These are phyloP conservation scores for Mesocentrotus franciscanus DNA, from an alignment of 53 echinoderm and acorn worm genomes.

Conservation along the genomic window DNA sequence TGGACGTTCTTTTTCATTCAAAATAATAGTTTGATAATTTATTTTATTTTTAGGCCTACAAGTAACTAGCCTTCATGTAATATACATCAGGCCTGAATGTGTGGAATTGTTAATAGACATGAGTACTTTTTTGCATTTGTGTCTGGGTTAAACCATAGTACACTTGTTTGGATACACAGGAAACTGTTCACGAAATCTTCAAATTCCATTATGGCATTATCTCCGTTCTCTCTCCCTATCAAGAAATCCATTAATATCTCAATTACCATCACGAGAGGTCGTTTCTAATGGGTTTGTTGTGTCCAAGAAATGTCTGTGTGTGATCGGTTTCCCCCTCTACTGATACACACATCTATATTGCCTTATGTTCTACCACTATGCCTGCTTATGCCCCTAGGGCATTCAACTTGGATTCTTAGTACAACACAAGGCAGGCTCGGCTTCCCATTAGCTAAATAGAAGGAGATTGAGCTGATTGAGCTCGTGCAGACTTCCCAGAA, in stretches of 20 bases:
- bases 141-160: not conserved
- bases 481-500: conserved; percentile 49
- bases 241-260: conserved; percentile 50
- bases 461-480: conserved; percentile 37
- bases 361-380: conserved; percentile 2
- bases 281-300: conserved; percentile 46
- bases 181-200: not conserved
- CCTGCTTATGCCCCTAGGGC: conserved; percentile 52
- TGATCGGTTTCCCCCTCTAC: not conserved
- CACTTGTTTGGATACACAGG: not conserved
- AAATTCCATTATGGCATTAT: conserved; percentile 46
- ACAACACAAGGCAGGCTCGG: conserved; percentile 1
- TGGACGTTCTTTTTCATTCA: not conserved
- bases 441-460: conserved; percentile 28
- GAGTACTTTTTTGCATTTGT: not conserved
- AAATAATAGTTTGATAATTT: not conserved
- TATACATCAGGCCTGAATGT: too few species aligned
- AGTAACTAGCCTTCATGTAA: too few species aligned
- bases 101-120: too few species aligned
- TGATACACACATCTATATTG: conserved; percentile 13
- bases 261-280: conserved; percentile 43
- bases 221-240: not conserved
- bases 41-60: not conserved
- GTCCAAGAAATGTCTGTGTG: conserved; percentile 36
- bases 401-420: conserved; percentile 55